These are phyloP conservation scores for Nannoperca australis DNA, from an alignment of 2,797 vertebrate species.

Conservation along the genomic window DNA sequence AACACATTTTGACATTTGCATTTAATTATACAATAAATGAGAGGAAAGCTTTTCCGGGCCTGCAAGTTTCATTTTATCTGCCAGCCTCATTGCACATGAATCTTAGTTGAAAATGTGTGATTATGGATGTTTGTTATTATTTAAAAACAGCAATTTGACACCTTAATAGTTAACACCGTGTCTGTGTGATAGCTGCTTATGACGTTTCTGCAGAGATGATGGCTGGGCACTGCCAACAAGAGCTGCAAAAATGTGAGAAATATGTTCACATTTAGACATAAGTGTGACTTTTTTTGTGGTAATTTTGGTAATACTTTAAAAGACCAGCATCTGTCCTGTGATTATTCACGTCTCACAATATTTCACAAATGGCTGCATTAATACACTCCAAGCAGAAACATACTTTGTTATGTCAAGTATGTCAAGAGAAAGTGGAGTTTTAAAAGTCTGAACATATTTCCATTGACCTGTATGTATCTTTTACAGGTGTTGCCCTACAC, in stretches of 20 bases:
- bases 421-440: neutral
- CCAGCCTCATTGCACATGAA: constrained; percentile 5
- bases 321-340: neutral
- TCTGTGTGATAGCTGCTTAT: constrained; percentile 39
- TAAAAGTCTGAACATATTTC: neutral
- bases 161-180: constrained; percentile 30
- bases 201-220: constrained; percentile 23
- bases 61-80: constrained; percentile 9
- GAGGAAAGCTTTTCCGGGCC: neutral
- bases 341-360: neutral
- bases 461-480: neutral
- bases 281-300: constrained; percentile 14
- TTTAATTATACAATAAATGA: constrained; percentile 30
- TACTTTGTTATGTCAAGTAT: neutral
- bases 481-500: neutral
- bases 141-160: constrained; percentile 32
- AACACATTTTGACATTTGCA: constrained; percentile 43
- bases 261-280: constrained; percentile 11
- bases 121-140: neutral
- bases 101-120: constrained; percentile 25
- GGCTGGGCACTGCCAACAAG: constrained; percentile 9
- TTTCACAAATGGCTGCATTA: constrained; percentile 14
- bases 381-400: neutral
- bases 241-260: constrained; percentile 9
- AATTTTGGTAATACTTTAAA: neutral